Conservation (phyloP, 1,140 invertebrate species). For the Cydia splendana region DNA sequence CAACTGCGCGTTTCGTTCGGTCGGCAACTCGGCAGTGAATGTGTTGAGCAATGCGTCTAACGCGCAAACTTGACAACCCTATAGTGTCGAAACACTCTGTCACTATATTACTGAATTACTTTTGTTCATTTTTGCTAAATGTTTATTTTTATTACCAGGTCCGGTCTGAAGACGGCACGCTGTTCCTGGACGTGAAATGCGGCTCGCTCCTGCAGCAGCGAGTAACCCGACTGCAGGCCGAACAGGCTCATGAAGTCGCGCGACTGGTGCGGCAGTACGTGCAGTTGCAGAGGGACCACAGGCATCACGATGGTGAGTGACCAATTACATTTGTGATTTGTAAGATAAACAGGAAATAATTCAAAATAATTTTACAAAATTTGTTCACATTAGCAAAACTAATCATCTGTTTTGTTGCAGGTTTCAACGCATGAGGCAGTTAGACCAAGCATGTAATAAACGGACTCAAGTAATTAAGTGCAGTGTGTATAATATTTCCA, state of each 20-base stretch:
- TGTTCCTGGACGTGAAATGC: conserved; percentile 98
- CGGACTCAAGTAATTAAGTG: conserved; percentile 37
- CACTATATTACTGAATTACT: too few relatives aligned
- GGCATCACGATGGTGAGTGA: conserved; percentile 7
- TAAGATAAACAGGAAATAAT: background rate
- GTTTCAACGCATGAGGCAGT: conserved; percentile 49
- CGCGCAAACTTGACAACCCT: too few relatives aligned
- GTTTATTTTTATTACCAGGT: conserved; percentile 66
- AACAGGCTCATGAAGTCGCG: conserved; percentile 97
- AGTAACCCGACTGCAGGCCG: conserved; percentile 96
- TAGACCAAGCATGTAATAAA: conserved; percentile 4
- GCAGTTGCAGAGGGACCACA: conserved; percentile 79
- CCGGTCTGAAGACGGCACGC: conserved; percentile 93
- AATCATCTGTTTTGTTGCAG: conserved; percentile 50
- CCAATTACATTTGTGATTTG: background rate
- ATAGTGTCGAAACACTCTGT: too few relatives aligned
- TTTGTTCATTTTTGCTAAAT: background rate
- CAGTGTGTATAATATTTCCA: conserved; percentile 41
- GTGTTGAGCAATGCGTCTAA: too few relatives aligned
- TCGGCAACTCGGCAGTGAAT: too few relatives aligned
- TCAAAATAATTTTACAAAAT: background rate
- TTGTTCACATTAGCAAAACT: background rate
- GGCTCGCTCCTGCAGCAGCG: conserved; percentile 97
- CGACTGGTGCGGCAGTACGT: conserved; percentile 98
- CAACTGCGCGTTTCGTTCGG: too few relatives aligned